phyloP scores from a whole-genome alignment of 2,113 vertebrate species.

The Mesembrinibis cayennensis region DNA sequence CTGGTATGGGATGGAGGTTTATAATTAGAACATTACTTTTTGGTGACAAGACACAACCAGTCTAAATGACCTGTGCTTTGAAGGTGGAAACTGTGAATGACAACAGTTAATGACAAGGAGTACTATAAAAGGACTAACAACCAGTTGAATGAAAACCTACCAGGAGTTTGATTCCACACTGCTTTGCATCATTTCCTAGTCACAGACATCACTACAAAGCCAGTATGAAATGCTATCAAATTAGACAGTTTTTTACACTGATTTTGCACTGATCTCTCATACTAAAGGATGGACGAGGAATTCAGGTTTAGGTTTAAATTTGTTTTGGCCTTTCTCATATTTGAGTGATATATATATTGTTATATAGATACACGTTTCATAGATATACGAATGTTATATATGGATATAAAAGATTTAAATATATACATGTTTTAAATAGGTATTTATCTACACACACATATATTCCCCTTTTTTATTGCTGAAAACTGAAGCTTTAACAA shows the following conservation, averaged over 20 bases:
- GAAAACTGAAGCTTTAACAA: slow-evolving; percentile 56
- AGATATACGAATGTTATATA: background rate
- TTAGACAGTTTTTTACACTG: background rate
- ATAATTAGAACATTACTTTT: slow-evolving; percentile 57
- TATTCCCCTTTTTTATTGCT: slow-evolving; percentile 42
- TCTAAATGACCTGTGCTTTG: slow-evolving; percentile 53
- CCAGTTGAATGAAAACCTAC: background rate
- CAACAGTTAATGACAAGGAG: slow-evolving; percentile 33
- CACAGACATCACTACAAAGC: background rate
- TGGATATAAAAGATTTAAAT: background rate
- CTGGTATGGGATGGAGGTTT: slow-evolving; percentile 24
- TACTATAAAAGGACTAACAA: background rate
- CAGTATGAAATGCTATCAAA: background rate
- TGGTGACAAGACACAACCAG: slow-evolving; percentile 37
- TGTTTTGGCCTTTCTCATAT: background rate
- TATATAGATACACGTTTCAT: background rate
- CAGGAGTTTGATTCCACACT: background rate
- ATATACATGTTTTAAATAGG: background rate
- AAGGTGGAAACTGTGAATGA: slow-evolving; percentile 29
- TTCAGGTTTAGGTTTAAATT: background rate
- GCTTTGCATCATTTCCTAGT: background rate
- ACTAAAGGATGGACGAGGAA: background rate
- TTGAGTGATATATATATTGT: background rate
- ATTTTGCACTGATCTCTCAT: background rate
- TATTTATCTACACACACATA: background rate